phyloP scores from a whole-genome alignment of 2,888 invertebrate genomes.

The Sphaerophoria rueppellii region DNA sequence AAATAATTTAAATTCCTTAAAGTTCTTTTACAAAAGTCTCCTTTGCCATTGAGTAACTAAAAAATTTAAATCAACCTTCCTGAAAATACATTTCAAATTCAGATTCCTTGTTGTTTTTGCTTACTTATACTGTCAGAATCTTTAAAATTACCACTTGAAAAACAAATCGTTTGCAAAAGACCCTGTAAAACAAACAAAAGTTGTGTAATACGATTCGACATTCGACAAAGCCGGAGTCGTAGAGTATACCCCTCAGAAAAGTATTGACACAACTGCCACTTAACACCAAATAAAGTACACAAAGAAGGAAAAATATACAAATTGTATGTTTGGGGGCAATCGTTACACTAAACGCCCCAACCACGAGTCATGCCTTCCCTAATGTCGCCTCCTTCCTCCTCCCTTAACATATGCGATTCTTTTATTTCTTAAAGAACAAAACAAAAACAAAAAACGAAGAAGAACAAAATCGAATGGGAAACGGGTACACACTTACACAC shows the following conservation, averaged over 20 bases:
- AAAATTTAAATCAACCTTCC: too few species aligned
- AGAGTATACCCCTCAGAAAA: not conserved
- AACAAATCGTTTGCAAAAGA: conserved; percentile 39
- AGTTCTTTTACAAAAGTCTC: too few species aligned
- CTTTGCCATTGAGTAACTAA: too few species aligned
- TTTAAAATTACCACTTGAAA: not conserved
- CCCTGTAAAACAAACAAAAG: conserved; percentile 8
- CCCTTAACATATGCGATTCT: not conserved
- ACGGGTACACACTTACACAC: not conserved
- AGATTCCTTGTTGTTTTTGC: too few species aligned
- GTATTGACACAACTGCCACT: conserved; percentile 65
- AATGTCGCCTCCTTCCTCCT: not conserved
- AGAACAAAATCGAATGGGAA: conserved; percentile 14
- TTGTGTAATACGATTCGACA: conserved; percentile 21
- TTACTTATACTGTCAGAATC: too few species aligned
- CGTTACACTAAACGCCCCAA: conserved; percentile 21
- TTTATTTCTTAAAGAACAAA: not conserved
- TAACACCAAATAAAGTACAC: conserved; percentile 58
- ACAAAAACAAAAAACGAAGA: conserved; percentile 1
- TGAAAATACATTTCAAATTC: too few species aligned
- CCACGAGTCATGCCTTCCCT: not conserved
- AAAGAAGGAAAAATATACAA: not conserved
- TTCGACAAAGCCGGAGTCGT: not conserved
- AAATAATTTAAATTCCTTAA: too few species aligned
- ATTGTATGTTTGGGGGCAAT: conserved; percentile 37